These are phyloP conservation scores for Lepus europaeus DNA, from an alignment of 2,113 vertebrate species.

Conservation along the genomic window DNA sequence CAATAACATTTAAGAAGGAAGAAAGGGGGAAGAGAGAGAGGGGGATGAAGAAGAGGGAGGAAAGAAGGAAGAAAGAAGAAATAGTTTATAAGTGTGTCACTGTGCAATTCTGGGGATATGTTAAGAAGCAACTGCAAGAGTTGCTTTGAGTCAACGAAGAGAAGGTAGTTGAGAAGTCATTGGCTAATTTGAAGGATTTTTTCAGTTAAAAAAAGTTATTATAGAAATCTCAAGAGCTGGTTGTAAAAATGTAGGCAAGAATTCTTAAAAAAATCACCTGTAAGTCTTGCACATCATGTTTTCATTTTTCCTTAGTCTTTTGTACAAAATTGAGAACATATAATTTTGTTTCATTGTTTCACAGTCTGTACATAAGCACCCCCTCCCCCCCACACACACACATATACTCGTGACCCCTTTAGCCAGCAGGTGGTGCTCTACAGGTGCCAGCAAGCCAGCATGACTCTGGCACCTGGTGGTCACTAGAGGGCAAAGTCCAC, in stretches of 20 bases:
- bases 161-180: neutral
- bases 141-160: slow-evolving; percentile 55
- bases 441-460: neutral
- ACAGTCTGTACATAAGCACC: neutral
- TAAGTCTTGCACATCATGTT: slow-evolving; percentile 1
- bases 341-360: neutral
- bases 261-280: neutral
- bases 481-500: neutral
- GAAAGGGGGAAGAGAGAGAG: too few relatives aligned
- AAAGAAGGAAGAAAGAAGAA: neutral
- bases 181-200: slow-evolving; percentile 37
- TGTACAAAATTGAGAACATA: neutral
- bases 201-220: neutral
- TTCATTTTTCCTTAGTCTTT: slow-evolving; percentile 33
- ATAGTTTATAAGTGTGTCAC: neutral
- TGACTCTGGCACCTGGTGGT: neutral
- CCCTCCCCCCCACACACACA: neutral
- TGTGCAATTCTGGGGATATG: neutral
- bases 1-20: neutral
- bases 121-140: neutral
- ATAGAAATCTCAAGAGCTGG: neutral
- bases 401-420: neutral
- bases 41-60: neutral
- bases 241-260: slow-evolving; percentile 41
- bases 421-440: neutral